Percentiles rank a stretch among this genome's conserved stretches.
These are phyloP conservation scores for Drosophila rubida DNA, from an alignment of 2,888 invertebrate species.

Conservation along the genomic window DNA sequence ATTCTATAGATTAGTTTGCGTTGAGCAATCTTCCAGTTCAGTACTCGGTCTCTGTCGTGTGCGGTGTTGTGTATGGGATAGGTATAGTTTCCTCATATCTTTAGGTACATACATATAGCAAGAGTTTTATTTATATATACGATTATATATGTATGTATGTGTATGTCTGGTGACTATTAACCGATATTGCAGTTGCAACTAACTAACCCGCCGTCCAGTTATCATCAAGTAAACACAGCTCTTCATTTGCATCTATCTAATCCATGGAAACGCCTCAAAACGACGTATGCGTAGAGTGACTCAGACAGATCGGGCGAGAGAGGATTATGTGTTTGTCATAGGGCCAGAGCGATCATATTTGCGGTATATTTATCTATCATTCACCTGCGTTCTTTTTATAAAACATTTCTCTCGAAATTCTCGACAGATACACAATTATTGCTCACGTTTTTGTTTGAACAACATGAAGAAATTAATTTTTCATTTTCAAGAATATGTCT, in stretches of 20 bases:
- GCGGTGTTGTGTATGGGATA: conserved; percentile 69
- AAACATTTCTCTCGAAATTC: conserved; percentile 44
- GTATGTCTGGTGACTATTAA: conserved; percentile 36
- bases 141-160: conserved; percentile 5
- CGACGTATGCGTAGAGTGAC: conserved; percentile 25
- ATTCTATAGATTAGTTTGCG: conserved; percentile 81
- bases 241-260: conserved; percentile 21
- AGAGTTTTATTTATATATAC: background rate
- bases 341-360: conserved; percentile 39
- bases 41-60: conserved; percentile 72
- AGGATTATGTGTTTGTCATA: conserved; percentile 40
- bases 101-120: conserved; percentile 9
- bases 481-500: conserved; percentile 28
- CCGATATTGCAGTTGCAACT: conserved; percentile 56
- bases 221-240: conserved; percentile 26
- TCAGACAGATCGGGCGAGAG: conserved; percentile 24
- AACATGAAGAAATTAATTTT: conserved; percentile 35
- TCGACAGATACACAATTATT: conserved; percentile 68
- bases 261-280: conserved; percentile 21
- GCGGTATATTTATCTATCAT: conserved; percentile 33
- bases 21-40: conserved; percentile 82
- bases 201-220: conserved; percentile 19
- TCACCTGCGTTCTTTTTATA: conserved; percentile 78
- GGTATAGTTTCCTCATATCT: conserved; percentile 44
- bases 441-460: conserved; percentile 49